These are phyloP conservation scores for Rattus rattus DNA, from an alignment of 2,113 vertebrate species.

Conservation along the genomic window DNA sequence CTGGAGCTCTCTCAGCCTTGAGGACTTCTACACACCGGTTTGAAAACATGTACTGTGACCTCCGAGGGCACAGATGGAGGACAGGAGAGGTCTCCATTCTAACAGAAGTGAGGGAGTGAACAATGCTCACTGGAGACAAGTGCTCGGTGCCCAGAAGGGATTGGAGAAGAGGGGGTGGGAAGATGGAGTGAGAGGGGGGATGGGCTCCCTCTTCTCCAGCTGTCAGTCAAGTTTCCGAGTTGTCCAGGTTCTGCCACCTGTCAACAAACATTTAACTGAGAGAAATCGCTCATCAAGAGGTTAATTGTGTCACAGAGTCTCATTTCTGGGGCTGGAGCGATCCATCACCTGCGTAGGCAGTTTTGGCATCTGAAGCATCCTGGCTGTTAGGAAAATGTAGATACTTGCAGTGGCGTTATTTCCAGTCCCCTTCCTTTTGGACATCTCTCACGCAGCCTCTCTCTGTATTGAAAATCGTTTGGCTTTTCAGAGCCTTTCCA, in stretches of 20 bases:
- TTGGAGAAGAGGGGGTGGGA: not conserved
- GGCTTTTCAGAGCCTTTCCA: not conserved
- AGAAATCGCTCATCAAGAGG: constrained; percentile 76
- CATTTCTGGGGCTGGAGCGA: constrained; percentile 11
- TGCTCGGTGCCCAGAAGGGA: not conserved
- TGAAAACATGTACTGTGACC: not conserved
- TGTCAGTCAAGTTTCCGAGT: constrained; percentile 69
- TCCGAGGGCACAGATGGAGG: not conserved
- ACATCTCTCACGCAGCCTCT: not conserved
- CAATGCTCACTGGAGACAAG: not conserved
- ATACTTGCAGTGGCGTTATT: constrained; percentile 28
- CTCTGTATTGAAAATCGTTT: not conserved
- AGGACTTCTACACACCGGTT: not conserved
- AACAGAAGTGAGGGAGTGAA: not conserved
- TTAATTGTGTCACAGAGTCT: constrained; percentile 73
- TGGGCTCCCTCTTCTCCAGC: not conserved
- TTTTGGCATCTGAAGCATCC: constrained; percentile 41
- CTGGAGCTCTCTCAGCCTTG: not conserved
- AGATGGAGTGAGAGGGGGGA: not conserved
- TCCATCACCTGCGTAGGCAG: constrained; percentile 54
- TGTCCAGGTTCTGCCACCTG: constrained; percentile 68
- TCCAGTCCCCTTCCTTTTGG: not conserved
- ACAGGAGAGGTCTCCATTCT: not conserved
- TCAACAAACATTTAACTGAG: constrained; percentile 73
- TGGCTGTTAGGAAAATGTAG: constrained; percentile 56